phyloP scores from a whole-genome alignment of 2,113 vertebrate species.

The Mesembrinibis cayennensis region DNA sequence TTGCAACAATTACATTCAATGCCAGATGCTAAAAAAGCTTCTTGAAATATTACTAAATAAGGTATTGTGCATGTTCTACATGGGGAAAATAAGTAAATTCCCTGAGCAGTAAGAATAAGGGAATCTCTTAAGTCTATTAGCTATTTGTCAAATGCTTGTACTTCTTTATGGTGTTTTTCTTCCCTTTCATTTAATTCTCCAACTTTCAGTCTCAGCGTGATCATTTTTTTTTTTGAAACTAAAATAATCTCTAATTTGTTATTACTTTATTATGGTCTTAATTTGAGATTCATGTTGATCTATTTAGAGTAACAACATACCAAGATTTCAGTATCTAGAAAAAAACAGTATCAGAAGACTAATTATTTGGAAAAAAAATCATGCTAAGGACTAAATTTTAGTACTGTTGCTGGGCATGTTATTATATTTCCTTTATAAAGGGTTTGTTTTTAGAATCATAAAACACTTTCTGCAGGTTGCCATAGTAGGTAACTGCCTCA shows the following conservation, averaged over 20 bases:
- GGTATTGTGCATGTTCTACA: constrained; percentile 1
- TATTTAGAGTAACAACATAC: neutral
- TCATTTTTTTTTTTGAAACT: neutral
- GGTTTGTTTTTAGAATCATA: neutral
- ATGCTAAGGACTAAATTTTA: neutral
- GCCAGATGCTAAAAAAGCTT: constrained; percentile 39
- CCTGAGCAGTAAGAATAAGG: neutral
- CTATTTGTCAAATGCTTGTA: neutral
- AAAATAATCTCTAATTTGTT: neutral
- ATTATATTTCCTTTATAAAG: neutral
- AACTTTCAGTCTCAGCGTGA: neutral
- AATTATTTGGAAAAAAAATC: neutral
- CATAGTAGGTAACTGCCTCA: neutral
- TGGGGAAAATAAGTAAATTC: constrained; percentile 10
- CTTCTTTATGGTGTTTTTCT: neutral
- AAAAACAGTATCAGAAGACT: neutral
- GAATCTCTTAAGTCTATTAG: neutral
- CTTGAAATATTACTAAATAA: constrained; percentile 62
- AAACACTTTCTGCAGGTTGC: neutral
- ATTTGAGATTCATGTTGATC: neutral
- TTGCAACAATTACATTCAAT: neutral
- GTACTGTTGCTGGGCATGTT: neutral
- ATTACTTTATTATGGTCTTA: neutral
- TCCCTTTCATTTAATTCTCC: constrained; percentile 3
- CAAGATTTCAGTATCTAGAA: neutral